A percentile compares a stretch with the other conserved stretches of the same genome.
Conservation (phyloP, 2,113 vertebrate genomes). For the Nothoprocta pentlandii region DNA sequence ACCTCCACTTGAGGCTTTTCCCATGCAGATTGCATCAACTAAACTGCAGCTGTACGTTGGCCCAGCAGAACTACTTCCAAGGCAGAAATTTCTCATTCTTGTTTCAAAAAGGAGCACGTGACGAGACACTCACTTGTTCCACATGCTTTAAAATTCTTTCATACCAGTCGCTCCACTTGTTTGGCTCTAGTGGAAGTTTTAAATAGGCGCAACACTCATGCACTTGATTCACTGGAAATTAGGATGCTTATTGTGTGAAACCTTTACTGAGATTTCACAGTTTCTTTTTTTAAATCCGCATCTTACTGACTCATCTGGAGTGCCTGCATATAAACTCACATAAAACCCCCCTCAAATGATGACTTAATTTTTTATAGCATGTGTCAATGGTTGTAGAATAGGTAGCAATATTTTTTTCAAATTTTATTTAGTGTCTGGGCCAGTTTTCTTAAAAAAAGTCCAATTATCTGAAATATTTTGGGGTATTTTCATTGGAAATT, state of each 20-base stretch:
- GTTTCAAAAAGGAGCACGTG: background rate
- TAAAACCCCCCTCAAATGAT: background rate
- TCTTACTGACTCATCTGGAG: slow-evolving; percentile 6
- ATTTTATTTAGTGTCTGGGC: background rate
- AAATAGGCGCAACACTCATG: background rate
- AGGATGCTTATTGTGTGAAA: background rate
- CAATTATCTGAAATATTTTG: background rate
- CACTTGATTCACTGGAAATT: background rate
- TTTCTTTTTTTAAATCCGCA: background rate
- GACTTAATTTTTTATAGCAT: background rate
- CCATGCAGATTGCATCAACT: background rate
- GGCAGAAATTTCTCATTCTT: background rate
- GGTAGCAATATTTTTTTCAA: background rate
- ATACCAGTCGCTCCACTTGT: background rate
- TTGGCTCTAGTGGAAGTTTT: background rate
- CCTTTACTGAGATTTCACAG: background rate
- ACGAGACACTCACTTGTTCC: fast-evolving
- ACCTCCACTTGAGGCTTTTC: background rate
- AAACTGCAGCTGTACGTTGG: background rate
- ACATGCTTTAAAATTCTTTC: background rate
- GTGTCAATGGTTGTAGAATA: slow-evolving; percentile 12
- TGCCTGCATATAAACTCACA: background rate
- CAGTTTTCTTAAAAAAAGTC: background rate
- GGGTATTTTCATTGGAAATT: slow-evolving; percentile 20
- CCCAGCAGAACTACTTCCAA: background rate